Evolutionary conservation across 2,113 vertebrate genomes (phyloP), one percentile per base, ranked within the genome.

Genomic region (Phyllostomus hastatus): DNA sequence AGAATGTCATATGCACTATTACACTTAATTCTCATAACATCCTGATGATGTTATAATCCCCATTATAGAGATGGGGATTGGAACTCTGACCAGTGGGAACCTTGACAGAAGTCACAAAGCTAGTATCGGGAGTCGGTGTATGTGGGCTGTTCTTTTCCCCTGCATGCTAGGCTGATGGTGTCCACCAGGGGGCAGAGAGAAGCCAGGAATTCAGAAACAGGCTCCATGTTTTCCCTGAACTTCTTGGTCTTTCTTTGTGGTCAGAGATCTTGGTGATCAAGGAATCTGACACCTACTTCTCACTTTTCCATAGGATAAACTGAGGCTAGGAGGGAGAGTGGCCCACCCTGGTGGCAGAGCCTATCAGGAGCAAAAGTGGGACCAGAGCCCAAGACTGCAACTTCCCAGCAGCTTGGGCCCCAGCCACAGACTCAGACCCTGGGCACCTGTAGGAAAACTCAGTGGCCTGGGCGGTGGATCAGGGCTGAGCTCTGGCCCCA

Each of bases 171-270:
- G 90, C 90, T 72, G 35, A 38, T 20, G 0, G 7, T 4, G n/a
- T 52, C 94, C 97, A 92, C 95, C 35, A 97, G 97, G 80, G 90
- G 94, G 94, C 95, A 97, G 95, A 87, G 24, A 54, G 46, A 91
- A 84, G 88, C 72, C 61, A 38, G 66, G 46, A 83, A 83, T 94
- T 28, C 67, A 88, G 67, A 59, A 61, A 35, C 75, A 17, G 33
- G 73, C 54, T 43, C 46, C 19, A 0, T 2, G 43, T 54, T 50
- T 83, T 72, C 84, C 81, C 31, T 41, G 38, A 95, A 91, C 79
- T 92, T 76, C 70, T 70, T 20, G 43, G 69, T 41, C 69, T 84
- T 50, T 76, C 73, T 87, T 87, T 96, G 67, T 96, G 76, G 57
- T 26, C 10, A 57, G 73, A 84, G 86, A 72, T n/a, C 15, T 41